Base-by-base conservation (phyloP, 2,113 vertebrate species). In the Calyptomena viridis region DNA sequence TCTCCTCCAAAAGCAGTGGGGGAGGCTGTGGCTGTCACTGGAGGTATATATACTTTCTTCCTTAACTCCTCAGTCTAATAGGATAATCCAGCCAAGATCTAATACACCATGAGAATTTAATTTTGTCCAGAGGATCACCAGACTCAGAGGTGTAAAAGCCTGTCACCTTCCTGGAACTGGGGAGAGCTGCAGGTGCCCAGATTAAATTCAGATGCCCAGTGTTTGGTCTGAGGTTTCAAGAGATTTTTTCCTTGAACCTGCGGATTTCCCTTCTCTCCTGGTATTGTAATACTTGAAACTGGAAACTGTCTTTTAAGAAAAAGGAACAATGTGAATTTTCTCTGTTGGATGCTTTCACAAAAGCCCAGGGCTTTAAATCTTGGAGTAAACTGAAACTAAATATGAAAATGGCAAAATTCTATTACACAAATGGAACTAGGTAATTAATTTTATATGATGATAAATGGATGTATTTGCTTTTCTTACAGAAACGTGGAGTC, bases 401-500 rank as follows among this genome's bases (percentile, higher is more conserved):
- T 67, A 21, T 24, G 31, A 90, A 93, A 90, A 62, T n/a, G 8
- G 13, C 2, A 72, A 63, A 37, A 20, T 58, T 91, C 25, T 71
- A 0, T 74, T 46, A 6, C 10, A 71, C 28, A 76, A 83, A 47
- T 50, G n/a, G 71, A 91, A 59, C 8, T 17, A 37, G 15, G 5
- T 59, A 28, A 15, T 72, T 52, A 53, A 53, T 84, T 91, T 78
- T 72, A 58, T 49, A 21, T 68, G 53, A 52, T 89, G 33, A 50
- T 72, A 64, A 94, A 87, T 83, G 11, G 11, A 6, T 46, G 7
- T 88, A 6, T 87, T 90, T 97, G 8, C 91, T 97, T 96, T 83
- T 73, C 37, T 97, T 98, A 73, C 96, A 98, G 97, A 93, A 91
- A 67, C 62, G 73, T 90, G 82, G 79, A 93, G 79, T 86, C 74